Base-by-base conservation (phyloP, 2,888 invertebrate genomes). In the Buathra laborator region DNA sequence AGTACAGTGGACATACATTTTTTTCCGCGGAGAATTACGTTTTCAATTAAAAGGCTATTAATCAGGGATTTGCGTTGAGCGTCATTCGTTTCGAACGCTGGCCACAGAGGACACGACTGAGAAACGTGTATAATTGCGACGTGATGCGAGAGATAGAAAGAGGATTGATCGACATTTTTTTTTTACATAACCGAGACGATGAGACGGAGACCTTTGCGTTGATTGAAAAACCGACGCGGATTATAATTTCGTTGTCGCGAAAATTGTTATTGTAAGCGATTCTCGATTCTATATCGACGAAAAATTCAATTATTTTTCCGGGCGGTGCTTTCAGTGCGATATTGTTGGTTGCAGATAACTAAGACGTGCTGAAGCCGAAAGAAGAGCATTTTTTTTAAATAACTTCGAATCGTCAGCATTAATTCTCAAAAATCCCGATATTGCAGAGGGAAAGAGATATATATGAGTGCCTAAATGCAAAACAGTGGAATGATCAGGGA, bases 21-120 rank as follows among this genome's bases (percentile, higher is more conserved):
- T n/a, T 71, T 72, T 53, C 46, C 56, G 32, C 48, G 70, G 70
- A 12, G 51, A 84, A 78, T 81, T 70, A 70, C 67, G 67, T 59
- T 82, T 84, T 81, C 80, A 84, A 86, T 87, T 75, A 86, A 86
- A 86, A 75, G 70, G 66, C 70, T 72, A 84, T 86, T 86, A 84
- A 86, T 84, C 84, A 74, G 75, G 84, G 77, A 86, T 84, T 74
- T 75, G 72, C 64, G 78, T 68, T 37, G 71, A 44, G 68, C 53
- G 16, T 56, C 62, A 64, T 76, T 66, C 62, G n/a, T 19, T 76
- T 64, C 48, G 32, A 29, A 64, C 16, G 43, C 24, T 59, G 4
- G 43, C 14, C 29, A 48, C 46, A 46, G 19, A 53, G 48, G 19
- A 44, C 24, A 44, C 24, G 19, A 56, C 32, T 56, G 56, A 43